These are phyloP conservation scores for Pitangus sulphuratus DNA, from an alignment of 2,797 vertebrate genomes.

Conservation along the genomic window DNA sequence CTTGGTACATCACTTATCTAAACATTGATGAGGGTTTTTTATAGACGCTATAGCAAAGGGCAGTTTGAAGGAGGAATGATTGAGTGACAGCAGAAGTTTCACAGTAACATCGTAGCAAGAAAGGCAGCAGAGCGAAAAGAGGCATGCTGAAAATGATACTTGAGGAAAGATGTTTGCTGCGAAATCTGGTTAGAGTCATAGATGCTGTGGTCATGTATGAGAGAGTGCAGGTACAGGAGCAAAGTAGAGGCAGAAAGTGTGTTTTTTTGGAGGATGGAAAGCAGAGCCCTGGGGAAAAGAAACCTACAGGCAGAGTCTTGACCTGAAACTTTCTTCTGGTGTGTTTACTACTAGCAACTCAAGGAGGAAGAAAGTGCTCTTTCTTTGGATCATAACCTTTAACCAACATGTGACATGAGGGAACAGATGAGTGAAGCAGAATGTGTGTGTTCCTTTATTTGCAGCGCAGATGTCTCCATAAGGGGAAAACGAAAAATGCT, in stretches of 20 bases:
- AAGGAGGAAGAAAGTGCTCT: not conserved
- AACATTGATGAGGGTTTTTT: slow-evolving; percentile 2
- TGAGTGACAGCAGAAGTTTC: not conserved
- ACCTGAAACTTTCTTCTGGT: not conserved
- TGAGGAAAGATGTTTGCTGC: not conserved
- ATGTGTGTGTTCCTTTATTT: slow-evolving; percentile 23
- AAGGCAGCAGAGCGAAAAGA: not conserved
- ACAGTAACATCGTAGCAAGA: not conserved
- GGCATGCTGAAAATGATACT: not conserved
- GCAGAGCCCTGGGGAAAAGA: not conserved
- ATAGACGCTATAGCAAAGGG: not conserved
- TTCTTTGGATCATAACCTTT: not conserved
- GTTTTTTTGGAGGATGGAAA: not conserved
- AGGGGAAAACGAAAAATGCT: not conserved
- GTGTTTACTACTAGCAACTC: not conserved
- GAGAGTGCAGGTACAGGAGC: not conserved
- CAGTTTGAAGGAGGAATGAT: not conserved
- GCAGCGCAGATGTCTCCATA: not conserved
- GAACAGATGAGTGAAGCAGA: slow-evolving; percentile 12
- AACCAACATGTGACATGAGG: not conserved
- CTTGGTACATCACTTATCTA: not conserved
- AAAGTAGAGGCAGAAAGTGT: not conserved
- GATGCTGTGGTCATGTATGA: not conserved
- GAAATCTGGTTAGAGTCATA: not conserved
- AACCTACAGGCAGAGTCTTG: not conserved